A percentile compares a stretch with the other conserved stretches of the same genome.
Evolutionary conservation across 2,797 vertebrate genomes (phyloP).

Genomic region (Melanotaenia pygmaea): DNA sequence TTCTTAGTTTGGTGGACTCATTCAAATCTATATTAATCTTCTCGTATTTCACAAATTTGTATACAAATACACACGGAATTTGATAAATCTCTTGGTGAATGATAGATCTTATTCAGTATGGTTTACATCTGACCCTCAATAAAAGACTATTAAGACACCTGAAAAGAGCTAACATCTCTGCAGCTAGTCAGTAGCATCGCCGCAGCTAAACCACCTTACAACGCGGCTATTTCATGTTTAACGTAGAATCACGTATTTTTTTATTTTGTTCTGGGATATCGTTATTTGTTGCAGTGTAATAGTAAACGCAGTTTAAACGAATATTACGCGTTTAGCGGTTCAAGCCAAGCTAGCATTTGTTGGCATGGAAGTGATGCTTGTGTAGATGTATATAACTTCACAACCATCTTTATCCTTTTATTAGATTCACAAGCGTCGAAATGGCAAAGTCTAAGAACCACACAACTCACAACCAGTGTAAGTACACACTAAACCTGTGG

Average conservation of each 20-base stretch:
- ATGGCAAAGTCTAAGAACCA: constrained; percentile 99
- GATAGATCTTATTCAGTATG: not conserved
- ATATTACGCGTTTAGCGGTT: not conserved
- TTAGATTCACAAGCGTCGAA: constrained; percentile 66
- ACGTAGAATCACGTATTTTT: fast-evolving
- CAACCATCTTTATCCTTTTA: fast-evolving
- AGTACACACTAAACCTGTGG: constrained; percentile 65
- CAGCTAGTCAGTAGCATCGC: not conserved
- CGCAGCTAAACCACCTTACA: not conserved
- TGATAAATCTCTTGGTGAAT: not conserved
- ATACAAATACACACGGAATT: fast-evolving
- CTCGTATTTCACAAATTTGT: fast-evolving
- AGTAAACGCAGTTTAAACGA: not conserved
- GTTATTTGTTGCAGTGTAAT: fast-evolving
- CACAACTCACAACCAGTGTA: constrained; percentile 98
- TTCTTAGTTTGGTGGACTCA: fast-evolving
- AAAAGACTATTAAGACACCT: not conserved
- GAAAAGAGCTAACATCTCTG: constrained; percentile 18
- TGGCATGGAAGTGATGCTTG: not conserved
- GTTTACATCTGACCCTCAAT: not conserved
- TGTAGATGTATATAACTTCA: not conserved
- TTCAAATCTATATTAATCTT: constrained; percentile 77
- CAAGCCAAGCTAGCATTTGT: not conserved
- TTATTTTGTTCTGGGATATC: fast-evolving
- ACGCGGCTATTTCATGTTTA: fast-evolving